phyloP scores from a whole-genome alignment of 2,888 invertebrate species.

The Xestoiulus laeticollis region DNA sequence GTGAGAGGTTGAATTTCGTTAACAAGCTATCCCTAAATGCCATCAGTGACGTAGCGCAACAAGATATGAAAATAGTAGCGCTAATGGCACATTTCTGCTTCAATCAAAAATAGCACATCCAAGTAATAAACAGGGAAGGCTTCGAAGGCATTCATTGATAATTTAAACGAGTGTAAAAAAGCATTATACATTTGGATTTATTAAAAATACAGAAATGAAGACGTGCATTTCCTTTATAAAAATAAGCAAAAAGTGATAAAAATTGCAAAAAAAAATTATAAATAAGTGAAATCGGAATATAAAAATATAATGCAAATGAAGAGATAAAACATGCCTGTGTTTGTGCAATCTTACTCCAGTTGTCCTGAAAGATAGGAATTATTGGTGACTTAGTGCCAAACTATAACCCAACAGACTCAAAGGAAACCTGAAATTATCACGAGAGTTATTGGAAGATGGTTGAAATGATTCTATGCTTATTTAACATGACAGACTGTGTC shows the following conservation, averaged over 20 bases:
- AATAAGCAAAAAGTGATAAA: neutral
- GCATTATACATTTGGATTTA: neutral
- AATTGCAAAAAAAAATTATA: neutral
- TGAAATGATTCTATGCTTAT: neutral
- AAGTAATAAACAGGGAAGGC: neutral
- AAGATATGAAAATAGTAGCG: neutral
- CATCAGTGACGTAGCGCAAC: no score
- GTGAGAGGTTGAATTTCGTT: neutral
- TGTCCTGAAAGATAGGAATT: constrained; percentile 45
- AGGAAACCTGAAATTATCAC: constrained; percentile 28
- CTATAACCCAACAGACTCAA: neutral
- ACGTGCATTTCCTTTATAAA: neutral
- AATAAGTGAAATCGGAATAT: neutral
- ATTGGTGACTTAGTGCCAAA: neutral
- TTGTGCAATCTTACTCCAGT: constrained; percentile 44
- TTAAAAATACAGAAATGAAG: neutral
- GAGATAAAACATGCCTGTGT: constrained; percentile 47
- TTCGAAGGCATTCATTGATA: neutral
- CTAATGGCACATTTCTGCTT: no score
- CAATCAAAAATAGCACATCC: neutral
- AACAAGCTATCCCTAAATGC: neutral
- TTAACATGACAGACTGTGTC: neutral
- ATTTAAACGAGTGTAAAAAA: neutral
- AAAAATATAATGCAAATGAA: constrained; percentile 20
- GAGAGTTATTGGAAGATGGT: neutral